These are phyloP conservation scores for Gadopsis bispinosus DNA, from an alignment of 2,797 vertebrate genomes.

Conservation along the genomic window DNA sequence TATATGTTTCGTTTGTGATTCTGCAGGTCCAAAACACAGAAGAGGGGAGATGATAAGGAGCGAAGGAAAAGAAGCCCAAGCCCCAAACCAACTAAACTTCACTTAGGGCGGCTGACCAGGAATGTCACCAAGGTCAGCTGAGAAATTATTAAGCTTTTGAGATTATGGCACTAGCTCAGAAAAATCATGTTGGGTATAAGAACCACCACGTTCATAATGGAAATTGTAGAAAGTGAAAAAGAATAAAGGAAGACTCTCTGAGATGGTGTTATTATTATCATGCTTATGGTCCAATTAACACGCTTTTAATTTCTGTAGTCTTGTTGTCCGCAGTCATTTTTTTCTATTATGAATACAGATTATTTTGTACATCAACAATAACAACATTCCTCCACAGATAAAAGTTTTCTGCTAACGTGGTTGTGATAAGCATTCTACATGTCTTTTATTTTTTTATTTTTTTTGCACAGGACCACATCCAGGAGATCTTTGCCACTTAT, in stretches of 20 bases:
- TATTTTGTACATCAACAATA: not conserved
- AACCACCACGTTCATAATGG: not conserved
- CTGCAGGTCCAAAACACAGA: conserved; percentile 93
- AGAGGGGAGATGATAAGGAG: conserved; percentile 94
- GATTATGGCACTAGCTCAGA: not conserved
- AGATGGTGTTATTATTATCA: not conserved
- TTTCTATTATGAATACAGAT: not conserved
- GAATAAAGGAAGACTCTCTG: not conserved
- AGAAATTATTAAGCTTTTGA: not conserved
- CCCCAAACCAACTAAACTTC: conserved; percentile 95
- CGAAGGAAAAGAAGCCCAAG: conserved; percentile 93
- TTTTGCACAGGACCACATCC: conserved; percentile 90
- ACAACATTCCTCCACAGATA: not conserved
- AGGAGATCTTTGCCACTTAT: conserved; percentile 96
- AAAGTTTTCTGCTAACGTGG: not conserved
- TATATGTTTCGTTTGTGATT: conserved; percentile 7
- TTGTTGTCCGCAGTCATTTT: not conserved
- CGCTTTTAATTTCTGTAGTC: not conserved
- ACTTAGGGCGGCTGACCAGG: conserved; percentile 93
- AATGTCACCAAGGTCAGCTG: conserved; percentile 94
- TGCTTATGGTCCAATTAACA: not conserved
- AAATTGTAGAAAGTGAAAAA: not conserved
- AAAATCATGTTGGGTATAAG: not conserved
- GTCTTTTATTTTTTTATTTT: conserved; percentile 24
- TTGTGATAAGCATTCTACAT: not conserved